These are phyloP conservation scores for Spodoptera littoralis DNA, from an alignment of 2,888 invertebrate species.

Conservation along the genomic window DNA sequence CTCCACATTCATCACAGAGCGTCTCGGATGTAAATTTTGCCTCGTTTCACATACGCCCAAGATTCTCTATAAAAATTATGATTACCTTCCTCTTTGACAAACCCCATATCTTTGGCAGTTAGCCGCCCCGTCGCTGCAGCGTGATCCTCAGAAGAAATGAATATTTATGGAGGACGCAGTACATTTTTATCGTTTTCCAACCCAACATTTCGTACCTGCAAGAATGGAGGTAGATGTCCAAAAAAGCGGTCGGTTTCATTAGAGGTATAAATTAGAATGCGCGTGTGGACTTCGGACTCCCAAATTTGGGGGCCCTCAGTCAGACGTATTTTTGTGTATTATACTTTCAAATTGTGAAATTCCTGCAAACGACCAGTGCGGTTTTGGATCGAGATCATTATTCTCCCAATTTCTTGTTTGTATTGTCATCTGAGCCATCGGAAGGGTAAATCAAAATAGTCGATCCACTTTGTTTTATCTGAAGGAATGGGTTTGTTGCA, in stretches of 20 bases:
- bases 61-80: conserved; percentile 79
- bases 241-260: conserved; percentile 81
- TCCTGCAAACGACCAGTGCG: conserved; percentile 64
- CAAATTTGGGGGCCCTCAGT: conserved; percentile 68
- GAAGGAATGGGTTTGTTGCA: conserved; percentile 24
- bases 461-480: conserved; percentile 23
- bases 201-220: conserved; percentile 70
- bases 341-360: conserved; percentile 84
- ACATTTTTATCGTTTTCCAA: conserved; percentile 80
- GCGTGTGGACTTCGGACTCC: conserved; percentile 68
- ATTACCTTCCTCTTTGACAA: conserved; percentile 80
- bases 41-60: conserved; percentile 56
- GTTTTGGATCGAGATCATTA: conserved; percentile 74
- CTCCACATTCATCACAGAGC: conserved; percentile 59
- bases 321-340: conserved; percentile 76
- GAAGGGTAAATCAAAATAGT: conserved; percentile 46
- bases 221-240: conserved; percentile 70
- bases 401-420: conserved; percentile 69
- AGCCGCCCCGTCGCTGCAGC: conserved; percentile 60
- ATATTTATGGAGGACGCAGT: conserved; percentile 80
- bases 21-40: conserved; percentile 62
- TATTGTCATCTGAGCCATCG: conserved; percentile 44
- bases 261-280: conserved; percentile 82
- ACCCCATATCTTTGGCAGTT: conserved; percentile 79
- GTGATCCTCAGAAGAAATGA: conserved; percentile 71